Base-by-base conservation (phyloP, 2,113 vertebrate genomes). In the Talpa occidentalis region DNA sequence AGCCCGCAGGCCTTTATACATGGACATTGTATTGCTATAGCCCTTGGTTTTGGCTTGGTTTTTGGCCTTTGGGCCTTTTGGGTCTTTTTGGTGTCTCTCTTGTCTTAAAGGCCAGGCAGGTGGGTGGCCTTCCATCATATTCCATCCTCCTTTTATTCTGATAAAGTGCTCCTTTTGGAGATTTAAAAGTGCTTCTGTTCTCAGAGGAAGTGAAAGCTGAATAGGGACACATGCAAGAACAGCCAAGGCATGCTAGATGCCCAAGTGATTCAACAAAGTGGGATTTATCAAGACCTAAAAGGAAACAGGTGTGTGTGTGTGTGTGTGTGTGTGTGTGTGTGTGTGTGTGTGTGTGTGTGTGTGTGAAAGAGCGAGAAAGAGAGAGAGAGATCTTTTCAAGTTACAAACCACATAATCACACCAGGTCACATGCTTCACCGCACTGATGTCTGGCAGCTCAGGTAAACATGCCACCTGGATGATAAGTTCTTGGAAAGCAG, bases 301-400 rank as follows among this genome's bases (percentile, higher is more conserved):
- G 10, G 35, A 74, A 32, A 3, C 19, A 40, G 9, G 62, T 47
- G 6, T 42, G n/a, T 10, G 14, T 6, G 60, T 35, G 35, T 40
- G 22, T 77, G 44, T 21, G 37, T 1, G 78, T 8, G 44, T 10
- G 14, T 6, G 60, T 35, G 35, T 40, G 22, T 77, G 44, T 21
- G 37, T 1, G 78, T 8, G 62, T 47, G 6, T 42, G n/a, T 10
- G 14, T 6, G 60, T 35, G 35, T 40, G 22, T 77, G 44, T 21
- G 37, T 1, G 78, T 8, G 44, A n/a, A n/a, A n/a, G n/a, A n/a
- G n/a, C n/a, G 47, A 14, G 7, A 49, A 2, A 12, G 47, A 49
- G 8, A 49, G 8, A 12, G 47, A 1, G 10, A 8, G 30, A 40
- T 17, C 72, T 56, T 35, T 14, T 52, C 19, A 32, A 0, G 0